Base-by-base conservation (phyloP, 53 echinoderm and acorn worm genomes). In the Holothuria leucospilota region DNA sequence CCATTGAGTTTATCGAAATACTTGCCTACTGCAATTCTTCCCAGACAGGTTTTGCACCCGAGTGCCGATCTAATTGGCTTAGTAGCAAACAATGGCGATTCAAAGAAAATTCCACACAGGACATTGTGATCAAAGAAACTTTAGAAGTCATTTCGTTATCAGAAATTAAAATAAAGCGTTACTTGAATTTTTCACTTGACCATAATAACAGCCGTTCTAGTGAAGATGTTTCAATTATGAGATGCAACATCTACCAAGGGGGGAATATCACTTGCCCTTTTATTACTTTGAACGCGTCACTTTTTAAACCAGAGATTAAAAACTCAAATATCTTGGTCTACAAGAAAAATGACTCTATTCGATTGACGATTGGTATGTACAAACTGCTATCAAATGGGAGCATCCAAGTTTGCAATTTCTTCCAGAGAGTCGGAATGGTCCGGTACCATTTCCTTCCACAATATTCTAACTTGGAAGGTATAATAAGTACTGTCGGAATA, bases 391-490 rank as follows among this genome's bases (percentile, higher is more conserved):
- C 21, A 39, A 77, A 77, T 51, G 77, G 77, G 52, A 77, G 77
- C 53, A 77, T 77, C 21, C 77, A 77, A 21, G 77, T 77, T 53
- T 77, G 77, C 46, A 77, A 77, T 53, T 49, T 77, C 56, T 77
- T 77, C n/a, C 52, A 77, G 52, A 53, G 46, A n/a, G 49, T 16
- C 52, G 77, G 77, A 40, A 53, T 51, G 21, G n/a, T 24, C 5
- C 8, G 2, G 51, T 49, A 20, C 28, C 11, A 23, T 18, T 77
- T 77, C 20, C 46, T 77, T 4, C 77, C 77, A 2, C 27, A 28
- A 14, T 77, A 77, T 53, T n/a, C 77, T 20, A 18, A 8, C 23
- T 8, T 77, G 26, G 52, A 77, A 51, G 52, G 51, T 53, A 53
- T 53, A n/a, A 28, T 77, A 9, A 77, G 77, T 21, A 77, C 77